These are phyloP conservation scores for Drosophila setifemur DNA, from an alignment of 1,140 invertebrate genomes.

Conservation along the genomic window DNA sequence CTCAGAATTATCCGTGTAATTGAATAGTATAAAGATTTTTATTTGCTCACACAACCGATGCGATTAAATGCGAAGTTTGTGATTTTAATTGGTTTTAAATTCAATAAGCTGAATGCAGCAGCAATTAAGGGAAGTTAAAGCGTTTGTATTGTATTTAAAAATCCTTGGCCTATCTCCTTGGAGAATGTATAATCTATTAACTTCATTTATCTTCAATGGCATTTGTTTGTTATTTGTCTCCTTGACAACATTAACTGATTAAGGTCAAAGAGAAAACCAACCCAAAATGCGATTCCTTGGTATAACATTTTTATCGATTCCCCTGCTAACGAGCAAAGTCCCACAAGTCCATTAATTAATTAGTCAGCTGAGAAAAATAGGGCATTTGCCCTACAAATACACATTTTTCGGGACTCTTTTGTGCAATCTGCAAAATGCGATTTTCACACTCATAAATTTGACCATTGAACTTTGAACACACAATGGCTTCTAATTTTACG, in stretches of 20 bases:
- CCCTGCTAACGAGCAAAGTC: constrained; percentile 5
- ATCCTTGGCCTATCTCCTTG: no score
- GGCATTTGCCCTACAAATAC: not conserved
- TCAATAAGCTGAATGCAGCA: constrained; percentile 1
- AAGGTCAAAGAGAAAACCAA: not conserved
- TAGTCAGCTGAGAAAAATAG: not conserved
- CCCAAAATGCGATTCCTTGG: not conserved
- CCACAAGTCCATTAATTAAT: constrained; percentile 44
- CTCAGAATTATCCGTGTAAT: constrained; percentile 52
- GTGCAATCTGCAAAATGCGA: constrained; percentile 27
- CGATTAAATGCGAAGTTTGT: constrained; percentile 17
- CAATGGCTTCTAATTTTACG: constrained; percentile 74
- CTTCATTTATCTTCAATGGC: no score
- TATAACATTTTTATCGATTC: constrained; percentile 13
- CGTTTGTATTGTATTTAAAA: no score
- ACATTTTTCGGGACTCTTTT: not conserved
- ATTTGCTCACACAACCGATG: constrained; percentile 24
- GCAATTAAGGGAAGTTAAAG: constrained; percentile 11
- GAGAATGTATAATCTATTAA: no score
- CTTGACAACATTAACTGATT: constrained; percentile 12
- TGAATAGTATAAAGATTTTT: constrained; percentile 40
- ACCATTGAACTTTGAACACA: constrained; percentile 49
- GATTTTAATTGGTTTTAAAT: constrained; percentile 17
- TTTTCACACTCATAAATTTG: constrained; percentile 62
- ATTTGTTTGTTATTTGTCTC: no score